Evolutionary conservation across 2,113 vertebrate genomes (phyloP), one percentile per base, ranked within the genome.

Genomic region (Eira barbara): DNA sequence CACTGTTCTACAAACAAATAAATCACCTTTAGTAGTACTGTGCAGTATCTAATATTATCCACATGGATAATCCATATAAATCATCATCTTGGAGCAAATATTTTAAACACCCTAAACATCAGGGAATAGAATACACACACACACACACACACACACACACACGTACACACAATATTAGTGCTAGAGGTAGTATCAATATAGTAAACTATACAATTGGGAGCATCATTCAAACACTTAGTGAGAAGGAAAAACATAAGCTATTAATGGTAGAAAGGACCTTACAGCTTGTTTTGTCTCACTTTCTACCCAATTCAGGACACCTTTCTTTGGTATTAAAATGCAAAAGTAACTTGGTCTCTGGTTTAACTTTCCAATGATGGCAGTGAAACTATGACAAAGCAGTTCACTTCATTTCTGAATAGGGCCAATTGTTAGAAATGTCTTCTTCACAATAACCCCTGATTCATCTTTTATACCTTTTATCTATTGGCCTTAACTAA

Each of bases 1-100:
- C 95, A 91, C 63, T 91, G 45, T 81, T 92, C 73, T 81, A 92
- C 63, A 74, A 67, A 97, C 80, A 95, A 95, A 97, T 98, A 97
- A 98, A 97, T 98, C 98, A 96, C 78, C 91, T 82, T 65, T 89
- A 97, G 94, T 91, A 96, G 89, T 69, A 63, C 95, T 95, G 29
- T 96, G 80, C 21, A 95, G 73, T 52, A 91, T 94, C 90, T 94
- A 95, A 81, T 74, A 91, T 78, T 95, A 94, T 84, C 73, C 42
- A 76, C 74, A 85, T 96, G 95, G 63, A 87, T 65, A 87, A 95
- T 82, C 65, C 18, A 65, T 61, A 94, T 91, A 96, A 97, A 88
- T 94, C 67, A 92, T 82, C 63, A 67, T 36, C 87, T 93, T 95
- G 39, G 63, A 78, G 52, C 39, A 97, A 97, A 94, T 57, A 59